phyloP scores from a whole-genome alignment of 2,113 vertebrate genomes.

The Seriola rivoliana region DNA sequence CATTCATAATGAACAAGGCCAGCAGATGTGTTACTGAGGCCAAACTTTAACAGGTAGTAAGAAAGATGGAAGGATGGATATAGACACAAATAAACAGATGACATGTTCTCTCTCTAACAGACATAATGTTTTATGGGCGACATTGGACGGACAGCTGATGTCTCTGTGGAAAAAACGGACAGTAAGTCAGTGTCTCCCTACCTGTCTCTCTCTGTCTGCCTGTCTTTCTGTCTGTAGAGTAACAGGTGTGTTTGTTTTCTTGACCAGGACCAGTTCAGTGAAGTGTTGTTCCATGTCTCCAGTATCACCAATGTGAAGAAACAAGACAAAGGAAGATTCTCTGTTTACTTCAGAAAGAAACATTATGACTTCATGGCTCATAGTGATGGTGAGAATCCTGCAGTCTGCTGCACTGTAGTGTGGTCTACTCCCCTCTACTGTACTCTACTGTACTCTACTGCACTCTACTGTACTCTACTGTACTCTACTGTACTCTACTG shows the following conservation, averaged over 20 bases:
- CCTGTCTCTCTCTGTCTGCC: background rate
- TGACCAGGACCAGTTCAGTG: slow-evolving; percentile 83
- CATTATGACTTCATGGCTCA: slow-evolving; percentile 86
- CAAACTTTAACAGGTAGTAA: too few species aligned
- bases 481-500: too few species aligned
- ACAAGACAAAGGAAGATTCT: slow-evolving; percentile 78
- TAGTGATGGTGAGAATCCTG: slow-evolving; percentile 69
- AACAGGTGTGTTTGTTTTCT: slow-evolving; percentile 21
- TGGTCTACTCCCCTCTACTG: background rate
- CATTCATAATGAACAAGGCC: background rate
- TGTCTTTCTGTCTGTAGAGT: background rate
- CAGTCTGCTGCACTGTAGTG: too few species aligned
- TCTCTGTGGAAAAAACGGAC: slow-evolving; percentile 85
- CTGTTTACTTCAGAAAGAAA: slow-evolving; percentile 83
- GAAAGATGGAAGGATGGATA: too few species aligned
- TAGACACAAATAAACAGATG: background rate
- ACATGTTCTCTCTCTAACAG: slow-evolving; percentile 53
- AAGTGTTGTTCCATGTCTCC: slow-evolving; percentile 84
- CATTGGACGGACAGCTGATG: slow-evolving; percentile 82
- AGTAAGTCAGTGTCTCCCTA: slow-evolving; percentile 65
- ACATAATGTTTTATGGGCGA: slow-evolving; percentile 82
- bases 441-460: too few species aligned
- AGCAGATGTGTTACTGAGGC: too few species aligned
- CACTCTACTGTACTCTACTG: too few species aligned
- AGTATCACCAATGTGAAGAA: slow-evolving; percentile 80